A percentile compares a stretch with the other conserved stretches of the same genome.
These are phyloP conservation scores for Anser cygnoides DNA, from an alignment of 2,113 vertebrate genomes.

Conservation along the genomic window DNA sequence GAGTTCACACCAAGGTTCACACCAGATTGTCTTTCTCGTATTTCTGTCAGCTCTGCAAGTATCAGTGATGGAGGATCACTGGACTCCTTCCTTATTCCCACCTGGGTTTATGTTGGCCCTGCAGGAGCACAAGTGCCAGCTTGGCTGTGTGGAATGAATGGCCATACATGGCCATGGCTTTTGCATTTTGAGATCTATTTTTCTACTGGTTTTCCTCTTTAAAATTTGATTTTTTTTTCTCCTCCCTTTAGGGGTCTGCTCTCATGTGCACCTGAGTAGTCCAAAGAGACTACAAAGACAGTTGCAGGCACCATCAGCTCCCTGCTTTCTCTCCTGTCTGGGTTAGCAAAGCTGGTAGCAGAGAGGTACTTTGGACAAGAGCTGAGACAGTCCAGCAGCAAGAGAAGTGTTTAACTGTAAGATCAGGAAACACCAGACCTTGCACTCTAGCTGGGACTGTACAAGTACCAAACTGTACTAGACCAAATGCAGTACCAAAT, in stretches of 20 bases:
- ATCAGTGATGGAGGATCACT: not conserved
- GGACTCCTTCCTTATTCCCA: not conserved
- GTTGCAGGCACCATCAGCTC: not conserved
- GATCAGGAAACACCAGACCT: not conserved
- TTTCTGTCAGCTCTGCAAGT: not conserved
- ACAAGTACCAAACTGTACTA: not conserved
- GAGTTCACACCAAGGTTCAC: not conserved
- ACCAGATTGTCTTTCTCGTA: not conserved
- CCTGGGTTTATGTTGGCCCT: not conserved
- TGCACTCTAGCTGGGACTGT: not conserved
- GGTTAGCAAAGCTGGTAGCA: not conserved
- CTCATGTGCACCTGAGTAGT: not conserved
- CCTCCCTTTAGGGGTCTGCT: not conserved
- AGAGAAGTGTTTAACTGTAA: not conserved
- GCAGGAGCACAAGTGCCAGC: not conserved
- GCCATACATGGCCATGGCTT: not conserved
- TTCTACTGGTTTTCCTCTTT: not conserved
- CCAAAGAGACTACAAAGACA: not conserved
- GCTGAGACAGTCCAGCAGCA: not conserved
- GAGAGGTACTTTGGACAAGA: not conserved
- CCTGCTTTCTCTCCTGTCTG: not conserved
- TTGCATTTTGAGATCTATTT: not conserved
- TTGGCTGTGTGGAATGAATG: not conserved
- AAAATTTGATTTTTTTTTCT: not conserved
- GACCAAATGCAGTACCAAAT: not conserved